A percentile compares a stretch with the other conserved stretches of the same genome.
These are phyloP conservation scores for Betta splendens DNA, from an alignment of 2,797 vertebrate genomes.

Conservation along the genomic window DNA sequence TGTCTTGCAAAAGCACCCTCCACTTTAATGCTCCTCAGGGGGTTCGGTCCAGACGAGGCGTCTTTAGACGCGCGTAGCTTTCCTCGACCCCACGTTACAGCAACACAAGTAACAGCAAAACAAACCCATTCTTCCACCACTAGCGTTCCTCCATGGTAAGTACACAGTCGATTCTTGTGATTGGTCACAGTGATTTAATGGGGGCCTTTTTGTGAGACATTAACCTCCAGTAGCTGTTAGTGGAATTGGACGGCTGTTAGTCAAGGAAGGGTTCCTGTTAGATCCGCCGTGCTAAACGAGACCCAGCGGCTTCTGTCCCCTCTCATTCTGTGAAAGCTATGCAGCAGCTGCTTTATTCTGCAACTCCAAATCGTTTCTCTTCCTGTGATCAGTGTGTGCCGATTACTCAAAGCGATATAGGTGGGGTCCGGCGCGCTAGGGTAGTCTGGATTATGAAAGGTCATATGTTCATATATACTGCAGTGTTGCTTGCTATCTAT, in stretches of 20 bases:
- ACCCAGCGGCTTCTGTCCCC: constrained; percentile 61
- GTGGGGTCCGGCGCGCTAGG: constrained; percentile 95
- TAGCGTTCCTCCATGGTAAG: constrained; percentile 1
- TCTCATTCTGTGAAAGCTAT: constrained; percentile 64
- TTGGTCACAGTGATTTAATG: constrained; percentile 5
- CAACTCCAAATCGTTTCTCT: constrained; percentile 68
- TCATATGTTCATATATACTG: constrained; percentile 80
- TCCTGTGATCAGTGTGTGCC: constrained; percentile 96
- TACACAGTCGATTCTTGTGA: not conserved
- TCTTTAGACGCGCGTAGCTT: not conserved
- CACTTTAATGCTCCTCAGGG: constrained; percentile 6
- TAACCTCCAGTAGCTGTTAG: constrained; percentile 30
- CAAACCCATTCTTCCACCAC: not conserved
- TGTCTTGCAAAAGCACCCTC: constrained; percentile 61
- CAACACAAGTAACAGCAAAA: not conserved
- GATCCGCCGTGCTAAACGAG: constrained; percentile 82
- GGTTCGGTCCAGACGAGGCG: constrained; percentile 5
- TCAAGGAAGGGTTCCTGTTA: constrained; percentile 85
- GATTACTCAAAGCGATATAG: constrained; percentile 99
- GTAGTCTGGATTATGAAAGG: constrained; percentile 91
- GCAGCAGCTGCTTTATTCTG: constrained; percentile 75
- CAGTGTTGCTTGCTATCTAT: constrained; percentile 91
- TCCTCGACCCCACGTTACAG: not conserved
- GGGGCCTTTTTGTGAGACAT: constrained; percentile 66
- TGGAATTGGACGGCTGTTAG: constrained; percentile 78